Percentiles rank a stretch among this genome's conserved stretches.
These are phyloP conservation scores for Anthophora plumipes DNA, from an alignment of 2,888 invertebrate genomes.

Conservation along the genomic window DNA sequence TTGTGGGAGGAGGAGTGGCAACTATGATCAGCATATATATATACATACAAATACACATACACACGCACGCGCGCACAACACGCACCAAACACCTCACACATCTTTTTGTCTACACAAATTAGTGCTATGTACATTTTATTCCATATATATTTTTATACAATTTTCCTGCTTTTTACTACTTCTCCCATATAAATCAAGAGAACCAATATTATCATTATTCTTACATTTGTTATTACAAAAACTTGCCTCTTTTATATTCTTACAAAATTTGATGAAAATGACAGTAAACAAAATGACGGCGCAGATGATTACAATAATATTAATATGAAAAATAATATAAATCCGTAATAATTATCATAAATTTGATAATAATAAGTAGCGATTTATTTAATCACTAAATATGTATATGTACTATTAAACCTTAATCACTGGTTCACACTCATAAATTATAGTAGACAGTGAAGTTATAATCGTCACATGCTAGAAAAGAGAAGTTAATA, in stretches of 20 bases:
- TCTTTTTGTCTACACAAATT: constrained; percentile 71
- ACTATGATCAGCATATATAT: constrained; percentile 44
- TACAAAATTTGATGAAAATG: constrained; percentile 61
- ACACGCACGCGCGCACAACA: constrained; percentile 48
- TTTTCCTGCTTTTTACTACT: constrained; percentile 69
- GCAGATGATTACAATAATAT: constrained; percentile 60
- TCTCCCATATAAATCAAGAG: constrained; percentile 61
- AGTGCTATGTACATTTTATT: constrained; percentile 77
- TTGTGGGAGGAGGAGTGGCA: constrained; percentile 62
- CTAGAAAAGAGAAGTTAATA: constrained; percentile 44
- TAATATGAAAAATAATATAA: constrained; percentile 66
- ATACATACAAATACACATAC: constrained; percentile 44
- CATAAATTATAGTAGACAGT: constrained; percentile 55
- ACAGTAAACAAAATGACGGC: constrained; percentile 56
- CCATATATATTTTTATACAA: constrained; percentile 77
- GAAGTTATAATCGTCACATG: constrained; percentile 44
- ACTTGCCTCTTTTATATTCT: constrained; percentile 53
- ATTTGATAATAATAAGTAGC: constrained; percentile 68
- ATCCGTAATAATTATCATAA: constrained; percentile 60
- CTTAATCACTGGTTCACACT: constrained; percentile 70
- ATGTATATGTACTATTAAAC: constrained; percentile 58
- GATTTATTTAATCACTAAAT: constrained; percentile 73
- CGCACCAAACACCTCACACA: too few relatives aligned
- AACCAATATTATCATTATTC: constrained; percentile 55
- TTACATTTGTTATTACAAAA: constrained; percentile 69